Base-by-base conservation (phyloP, 2,113 vertebrate genomes). In the Saguinus midas region DNA sequence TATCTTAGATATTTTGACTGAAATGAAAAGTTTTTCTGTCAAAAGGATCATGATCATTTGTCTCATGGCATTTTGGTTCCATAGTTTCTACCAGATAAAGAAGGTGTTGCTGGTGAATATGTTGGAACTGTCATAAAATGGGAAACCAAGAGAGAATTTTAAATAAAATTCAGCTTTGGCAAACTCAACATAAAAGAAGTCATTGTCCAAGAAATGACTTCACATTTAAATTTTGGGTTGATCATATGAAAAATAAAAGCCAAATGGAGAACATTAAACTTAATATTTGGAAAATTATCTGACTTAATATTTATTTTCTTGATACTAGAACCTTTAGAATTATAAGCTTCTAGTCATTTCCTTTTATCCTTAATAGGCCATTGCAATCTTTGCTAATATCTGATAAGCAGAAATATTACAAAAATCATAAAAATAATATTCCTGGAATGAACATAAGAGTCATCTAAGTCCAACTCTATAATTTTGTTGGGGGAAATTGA, bases 101-200 rank as follows among this genome's bases (percentile, higher is more conserved):
- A 94, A 94, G 27, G 43, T 50, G 48, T 14, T 92, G 11, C 21
- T 81, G 64, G 61, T 83, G 61, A 96, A 64, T 79, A 72, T 35
- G 27, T 61, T 95, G 55, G 68, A 90, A 50, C 43, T 97, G 78
- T 87, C 89, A 94, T 72, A 76, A 91, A 93, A 84, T 70, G 50
- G 37, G 52, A 76, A 95, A 79, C 6, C 72, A 78, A 72, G 45
- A 94, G 58, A 90, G 73, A 32, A 57, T 58, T 66, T 84, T 89
- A 55, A 98, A 89, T 93, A n/a, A 96, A 88, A 79, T 4, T 81
- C 76, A 88, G 40, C 73, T 96, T 96, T 48, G 16, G 18, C 83
- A 12, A 96, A 93, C 14, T 72, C 48, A 89, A 48, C 37, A 32
- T 88, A 66, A 91, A 94, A 90, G 11, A 64, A 80, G 21, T 83